These are phyloP conservation scores for Aurelia aurita DNA, from an alignment of 30 jellyfish, hydroid and myxozoan genomes.

Conservation along the genomic window DNA sequence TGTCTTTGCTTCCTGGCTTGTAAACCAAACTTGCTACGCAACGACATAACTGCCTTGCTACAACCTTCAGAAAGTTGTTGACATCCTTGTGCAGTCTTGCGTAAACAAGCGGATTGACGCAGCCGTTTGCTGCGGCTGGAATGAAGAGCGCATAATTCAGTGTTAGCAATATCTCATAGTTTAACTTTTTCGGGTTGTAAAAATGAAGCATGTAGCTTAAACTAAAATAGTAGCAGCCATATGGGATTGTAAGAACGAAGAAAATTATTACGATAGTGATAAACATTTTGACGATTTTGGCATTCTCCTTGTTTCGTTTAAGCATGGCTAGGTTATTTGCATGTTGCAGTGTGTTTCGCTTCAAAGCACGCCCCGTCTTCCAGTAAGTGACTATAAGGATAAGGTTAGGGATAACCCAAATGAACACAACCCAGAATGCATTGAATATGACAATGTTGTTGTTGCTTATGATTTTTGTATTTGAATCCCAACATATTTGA, in stretches of 20 bases:
- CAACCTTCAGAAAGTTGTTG: not conserved
- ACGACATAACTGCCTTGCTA: too few species aligned
- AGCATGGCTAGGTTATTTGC: constrained; percentile 46
- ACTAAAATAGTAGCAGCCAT: constrained; percentile 14
- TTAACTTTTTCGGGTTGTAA: too few species aligned
- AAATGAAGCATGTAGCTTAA: constrained; percentile 10
- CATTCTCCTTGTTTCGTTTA: constrained; percentile 34
- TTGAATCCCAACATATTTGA: too few species aligned
- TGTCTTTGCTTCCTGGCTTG: too few species aligned
- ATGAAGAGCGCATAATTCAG: constrained; percentile 16
- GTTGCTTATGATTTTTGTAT: too few species aligned
- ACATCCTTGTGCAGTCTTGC: constrained; percentile 42
- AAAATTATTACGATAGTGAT: constrained; percentile 20
- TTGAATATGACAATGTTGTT: not conserved
- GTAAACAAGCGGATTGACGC: constrained; percentile 34
- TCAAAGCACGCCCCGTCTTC: constrained; percentile 29
- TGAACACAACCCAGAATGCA: constrained; percentile 5
- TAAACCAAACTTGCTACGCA: too few species aligned
- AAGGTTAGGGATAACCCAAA: constrained; percentile 30
- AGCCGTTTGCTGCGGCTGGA: constrained; percentile 42
- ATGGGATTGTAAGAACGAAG: constrained; percentile 51
- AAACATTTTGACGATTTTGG: constrained; percentile 35
- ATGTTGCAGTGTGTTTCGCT: constrained; percentile 29
- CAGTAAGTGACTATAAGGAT: constrained; percentile 26
- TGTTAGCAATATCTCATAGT: not conserved